Evolutionary conservation across 2,888 invertebrate genomes (phyloP).

Genomic region (Erebia epiphron): DNA sequence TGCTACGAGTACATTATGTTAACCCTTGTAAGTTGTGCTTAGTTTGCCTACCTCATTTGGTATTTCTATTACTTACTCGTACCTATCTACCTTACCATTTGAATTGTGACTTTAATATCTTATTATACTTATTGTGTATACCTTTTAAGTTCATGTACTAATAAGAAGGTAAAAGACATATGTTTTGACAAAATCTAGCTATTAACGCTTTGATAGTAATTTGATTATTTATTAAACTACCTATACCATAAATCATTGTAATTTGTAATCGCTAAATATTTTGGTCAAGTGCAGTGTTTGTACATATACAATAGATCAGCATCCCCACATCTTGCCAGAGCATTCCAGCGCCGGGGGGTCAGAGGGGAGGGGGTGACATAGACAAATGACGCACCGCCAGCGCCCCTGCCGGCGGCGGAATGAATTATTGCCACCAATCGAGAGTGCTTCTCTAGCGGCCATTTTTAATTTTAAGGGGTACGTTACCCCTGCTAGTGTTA

Average conservation of each 20-base stretch:
- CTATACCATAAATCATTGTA: not conserved
- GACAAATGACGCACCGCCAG: conserved; percentile 75
- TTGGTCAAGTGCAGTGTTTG: conserved; percentile 33
- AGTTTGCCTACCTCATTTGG: no score
- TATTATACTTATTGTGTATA: no score
- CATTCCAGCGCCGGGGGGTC: conserved; percentile 59
- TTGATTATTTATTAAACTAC: not conserved
- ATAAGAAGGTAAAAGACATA: no score
- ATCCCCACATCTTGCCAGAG: conserved; percentile 66
- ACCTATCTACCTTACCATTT: no score
- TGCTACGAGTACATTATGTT: no score
- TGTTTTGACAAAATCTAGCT: no score
- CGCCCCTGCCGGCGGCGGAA: conserved; percentile 71
- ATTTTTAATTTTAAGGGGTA: conserved; percentile 82
- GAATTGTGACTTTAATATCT: no score
- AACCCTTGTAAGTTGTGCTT: no score
- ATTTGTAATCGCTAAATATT: conserved; percentile 25
- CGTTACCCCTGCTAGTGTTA: conserved; percentile 62
- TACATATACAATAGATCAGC: conserved; percentile 42
- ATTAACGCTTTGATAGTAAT: not conserved
- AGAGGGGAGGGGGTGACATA: conserved; percentile 63
- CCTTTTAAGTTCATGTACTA: no score
- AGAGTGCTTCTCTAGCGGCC: conserved; percentile 74
- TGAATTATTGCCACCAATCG: conserved; percentile 80
- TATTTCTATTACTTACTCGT: no score